Evolutionary conservation across 2,797 vertebrate species (phyloP).

Genomic region (Syncerus caffer): DNA sequence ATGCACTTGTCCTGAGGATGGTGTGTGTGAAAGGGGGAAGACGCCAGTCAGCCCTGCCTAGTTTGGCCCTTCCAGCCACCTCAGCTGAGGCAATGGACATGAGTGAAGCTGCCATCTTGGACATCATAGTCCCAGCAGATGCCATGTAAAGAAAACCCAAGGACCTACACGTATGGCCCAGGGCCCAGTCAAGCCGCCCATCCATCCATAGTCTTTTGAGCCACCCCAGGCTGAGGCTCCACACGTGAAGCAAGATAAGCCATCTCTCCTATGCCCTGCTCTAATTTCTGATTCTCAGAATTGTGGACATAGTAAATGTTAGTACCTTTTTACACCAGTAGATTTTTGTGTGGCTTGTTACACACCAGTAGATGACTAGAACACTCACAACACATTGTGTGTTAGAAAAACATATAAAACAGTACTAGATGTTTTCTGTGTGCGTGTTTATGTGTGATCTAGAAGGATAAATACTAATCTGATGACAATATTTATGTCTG

Average conservation of each 20-base stretch:
- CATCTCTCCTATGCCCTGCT: background rate
- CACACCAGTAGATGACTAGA: background rate
- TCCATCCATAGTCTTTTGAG: background rate
- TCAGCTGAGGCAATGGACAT: background rate
- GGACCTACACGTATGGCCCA: background rate
- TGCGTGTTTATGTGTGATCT: background rate
- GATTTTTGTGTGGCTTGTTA: background rate
- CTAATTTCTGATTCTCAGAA: background rate
- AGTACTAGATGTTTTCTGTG: background rate
- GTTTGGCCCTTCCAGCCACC: too few species aligned
- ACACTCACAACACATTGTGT: background rate
- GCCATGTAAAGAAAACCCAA: background rate
- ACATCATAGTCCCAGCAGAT: background rate
- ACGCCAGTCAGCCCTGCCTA: background rate
- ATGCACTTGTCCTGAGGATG: background rate
- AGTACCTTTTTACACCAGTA: background rate
- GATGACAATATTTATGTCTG: background rate
- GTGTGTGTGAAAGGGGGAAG: background rate
- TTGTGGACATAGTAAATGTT: background rate
- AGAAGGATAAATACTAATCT: background rate
- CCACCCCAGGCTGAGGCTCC: background rate
- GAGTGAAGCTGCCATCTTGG: background rate
- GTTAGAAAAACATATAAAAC: background rate
- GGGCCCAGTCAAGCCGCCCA: background rate
- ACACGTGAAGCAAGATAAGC: background rate